Base-by-base conservation (phyloP, 2,797 vertebrate species). In the Etheostoma perlongum region DNA sequence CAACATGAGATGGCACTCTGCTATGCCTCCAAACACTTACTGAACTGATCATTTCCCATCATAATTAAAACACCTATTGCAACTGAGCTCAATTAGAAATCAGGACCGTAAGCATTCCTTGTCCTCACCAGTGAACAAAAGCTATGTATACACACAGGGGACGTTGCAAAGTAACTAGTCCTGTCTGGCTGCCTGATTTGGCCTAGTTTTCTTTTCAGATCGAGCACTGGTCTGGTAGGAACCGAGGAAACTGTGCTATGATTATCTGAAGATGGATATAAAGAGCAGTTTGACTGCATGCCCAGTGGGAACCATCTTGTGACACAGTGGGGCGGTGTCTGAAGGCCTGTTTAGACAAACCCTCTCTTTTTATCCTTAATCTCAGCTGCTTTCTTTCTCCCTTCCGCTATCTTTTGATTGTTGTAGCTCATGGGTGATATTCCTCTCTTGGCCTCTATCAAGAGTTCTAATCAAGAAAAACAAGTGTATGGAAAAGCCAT, bases 331-430 rank as follows among this genome's bases (percentile, higher is more conserved):
- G 87, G 89, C 23, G 76, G 77, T 51, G 76, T 86, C 87, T 82
- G 79, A 61, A 70, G 88, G 82, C 82, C 81, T 91, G 89, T 91
- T 90, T 84, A 66, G 84, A 92, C 91, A 87, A 85, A 90, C 82
- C 74, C 48, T 80, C 19, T 59, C 62, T 73, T 78, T 11, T 79
- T 65, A 60, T 75, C 57, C 19, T 64, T 69, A 69, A 53, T 70
- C 84, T 74, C 65, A 54, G 47, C 62, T 65, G 47, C 69, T 40
- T 40, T 40, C 21, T 40, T 40, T 69, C 52, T 62, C 36, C 63
- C 44, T 58, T 55, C 69, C 33, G 53, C 64, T 14, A 44, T 47
- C 57, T 72, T 65, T 55, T 40, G 6, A 77, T 55, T 63, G 67
- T 68, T 74, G 63, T 14, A 49, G 46, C 11, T 44, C 60, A 11